A percentile compares a stretch with the other conserved stretches of the same genome.
These are phyloP conservation scores for Brienomyrus brachyistius DNA, from an alignment of 2,113 vertebrate genomes.

Conservation along the genomic window DNA sequence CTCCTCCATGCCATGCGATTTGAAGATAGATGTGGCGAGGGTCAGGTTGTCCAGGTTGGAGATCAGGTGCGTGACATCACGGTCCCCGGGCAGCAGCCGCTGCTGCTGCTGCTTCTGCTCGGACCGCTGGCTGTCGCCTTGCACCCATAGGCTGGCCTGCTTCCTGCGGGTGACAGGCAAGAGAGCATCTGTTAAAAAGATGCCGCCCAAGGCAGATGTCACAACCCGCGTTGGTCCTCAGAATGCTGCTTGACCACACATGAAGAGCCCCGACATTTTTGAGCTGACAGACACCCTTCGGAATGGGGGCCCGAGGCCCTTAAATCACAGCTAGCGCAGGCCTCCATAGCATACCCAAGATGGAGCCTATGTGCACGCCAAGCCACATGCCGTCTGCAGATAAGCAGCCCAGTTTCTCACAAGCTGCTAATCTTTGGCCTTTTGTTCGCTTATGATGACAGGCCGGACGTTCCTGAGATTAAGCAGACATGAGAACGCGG, in stretches of 20 bases:
- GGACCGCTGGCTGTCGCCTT: slow-evolving; percentile 71
- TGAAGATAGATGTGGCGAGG: slow-evolving; percentile 55
- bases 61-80: slow-evolving; percentile 68
- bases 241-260: neutral
- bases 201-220: neutral
- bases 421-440: neutral
- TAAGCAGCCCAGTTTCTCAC: neutral
- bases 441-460: neutral
- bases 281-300: neutral
- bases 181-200: neutral
- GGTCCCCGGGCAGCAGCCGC: slow-evolving; percentile 53
- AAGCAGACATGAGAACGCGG: neutral
- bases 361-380: neutral
- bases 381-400: neutral
- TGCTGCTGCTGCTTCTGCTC: slow-evolving; percentile 61
- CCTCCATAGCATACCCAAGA: neutral
- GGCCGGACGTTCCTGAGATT: neutral
- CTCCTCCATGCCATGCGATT: slow-evolving; percentile 63
- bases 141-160: slow-evolving; percentile 75
- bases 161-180: slow-evolving; percentile 60
- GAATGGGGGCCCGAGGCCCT: neutral
- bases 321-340: neutral
- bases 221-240: neutral
- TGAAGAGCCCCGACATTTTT: neutral
- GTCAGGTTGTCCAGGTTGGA: slow-evolving; percentile 72